Base-by-base conservation (phyloP, 2,888 invertebrate species). In the Acanthopleura granulata region DNA sequence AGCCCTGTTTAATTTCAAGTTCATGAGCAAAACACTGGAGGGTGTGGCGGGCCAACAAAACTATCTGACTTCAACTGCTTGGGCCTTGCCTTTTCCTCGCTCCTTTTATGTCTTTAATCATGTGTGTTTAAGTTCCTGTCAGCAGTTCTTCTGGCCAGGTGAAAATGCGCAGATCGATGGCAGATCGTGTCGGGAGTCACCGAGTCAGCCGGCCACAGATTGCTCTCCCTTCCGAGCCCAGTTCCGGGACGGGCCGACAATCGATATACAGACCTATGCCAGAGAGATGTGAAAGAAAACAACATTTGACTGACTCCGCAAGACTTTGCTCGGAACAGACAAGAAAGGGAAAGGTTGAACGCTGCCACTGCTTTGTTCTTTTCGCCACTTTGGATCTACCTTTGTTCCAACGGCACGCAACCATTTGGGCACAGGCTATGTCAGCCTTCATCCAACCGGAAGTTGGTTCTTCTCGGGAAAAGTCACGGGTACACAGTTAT, bases 1-100 rank as follows among this genome's bases (percentile, higher is more conserved):
- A 66, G 66, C 66, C 29, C 27, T 27, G 15, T 25, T 66, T 66
- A 66, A 66, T 66, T 22, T 66, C 66, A 66, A 27, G 66, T 66
- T 66, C 66, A 27, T 22, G 66, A 27, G 66, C 22, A 27, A 22
- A 66, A 66, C 22, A 66, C 27, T 22, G 16, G 16, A 1, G 66
- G 66, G 66, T 27, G 66, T 66, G 66, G 66, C 29, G 29, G 16
- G 16, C 29, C 29, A 66, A 66, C 66, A 66, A 22, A 66, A 66
- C 66, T 27, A 22, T 15, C 66, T 22, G 27, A 27, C 66, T 27
- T 27, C 29, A 66, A 16, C 27, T 27, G 27, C 66, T 27, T 16
- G 66, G 66, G 66, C 18, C 57, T 57, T 22, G 57, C n/a, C 57
- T 57, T 57, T 57, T 57, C 22, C 57, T n/a, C 40, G 57, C 22